Evolutionary conservation across 2,797 vertebrate species (phyloP).

Genomic region (Chelonia mydas): DNA sequence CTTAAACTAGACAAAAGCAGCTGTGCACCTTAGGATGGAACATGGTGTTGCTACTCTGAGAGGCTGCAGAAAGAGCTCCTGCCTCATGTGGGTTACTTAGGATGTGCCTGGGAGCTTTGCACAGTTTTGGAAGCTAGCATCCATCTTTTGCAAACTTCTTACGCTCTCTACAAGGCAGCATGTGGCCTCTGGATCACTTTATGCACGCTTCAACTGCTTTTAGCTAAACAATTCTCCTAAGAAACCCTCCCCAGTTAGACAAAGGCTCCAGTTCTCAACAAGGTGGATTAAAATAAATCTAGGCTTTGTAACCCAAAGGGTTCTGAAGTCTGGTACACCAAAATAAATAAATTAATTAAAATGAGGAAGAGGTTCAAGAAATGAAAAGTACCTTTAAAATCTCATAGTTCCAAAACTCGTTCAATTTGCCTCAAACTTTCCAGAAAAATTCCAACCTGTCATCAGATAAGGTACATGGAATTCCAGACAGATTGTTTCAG

Average conservation of each 20-base stretch:
- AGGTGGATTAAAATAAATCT: not conserved
- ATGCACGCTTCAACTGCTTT: not conserved
- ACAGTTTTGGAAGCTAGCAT: not conserved
- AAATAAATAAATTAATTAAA: not conserved
- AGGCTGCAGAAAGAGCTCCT: not conserved
- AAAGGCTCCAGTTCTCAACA: not conserved
- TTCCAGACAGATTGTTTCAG: not conserved
- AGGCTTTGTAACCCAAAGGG: not conserved
- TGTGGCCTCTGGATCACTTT: not conserved
- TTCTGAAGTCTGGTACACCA: not conserved
- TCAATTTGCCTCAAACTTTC: conserved; percentile 11
- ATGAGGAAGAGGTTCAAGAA: not conserved
- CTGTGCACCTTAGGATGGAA: not conserved
- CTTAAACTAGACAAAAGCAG: not conserved
- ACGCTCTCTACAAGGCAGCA: not conserved
- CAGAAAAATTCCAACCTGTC: not conserved
- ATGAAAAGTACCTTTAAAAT: not conserved
- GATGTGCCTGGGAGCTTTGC: not conserved
- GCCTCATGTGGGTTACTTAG: not conserved
- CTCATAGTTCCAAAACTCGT: not conserved
- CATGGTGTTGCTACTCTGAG: not conserved
- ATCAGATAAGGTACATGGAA: not conserved
- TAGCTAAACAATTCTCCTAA: not conserved
- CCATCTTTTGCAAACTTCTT: not conserved
- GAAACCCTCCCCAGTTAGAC: not conserved